These are phyloP conservation scores for Dicyrtoma fusca DNA, from an alignment of 2,888 invertebrate genomes.

Conservation along the genomic window DNA sequence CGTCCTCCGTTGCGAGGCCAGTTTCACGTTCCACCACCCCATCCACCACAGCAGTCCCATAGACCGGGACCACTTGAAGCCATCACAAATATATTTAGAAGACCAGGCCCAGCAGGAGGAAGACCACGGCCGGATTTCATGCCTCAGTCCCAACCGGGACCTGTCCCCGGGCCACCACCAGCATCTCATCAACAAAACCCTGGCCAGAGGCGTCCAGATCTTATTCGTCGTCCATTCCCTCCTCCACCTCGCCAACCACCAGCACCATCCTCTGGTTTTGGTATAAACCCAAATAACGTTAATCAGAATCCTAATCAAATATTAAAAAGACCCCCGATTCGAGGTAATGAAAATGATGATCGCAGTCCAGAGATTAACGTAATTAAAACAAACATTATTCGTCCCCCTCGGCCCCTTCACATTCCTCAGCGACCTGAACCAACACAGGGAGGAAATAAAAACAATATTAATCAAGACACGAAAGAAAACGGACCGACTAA, in stretches of 20 bases:
- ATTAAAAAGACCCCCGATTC: not conserved
- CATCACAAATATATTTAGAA: slow-evolving; percentile 48
- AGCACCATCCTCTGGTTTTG: slow-evolving; percentile 3
- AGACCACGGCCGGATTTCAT: slow-evolving; percentile 17
- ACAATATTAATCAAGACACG: no score
- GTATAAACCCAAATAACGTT: not conserved
- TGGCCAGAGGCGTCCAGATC: slow-evolving; percentile 13
- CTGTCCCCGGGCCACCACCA: slow-evolving; percentile 16
- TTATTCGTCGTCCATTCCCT: slow-evolving; percentile 20
- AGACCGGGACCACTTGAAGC: slow-evolving; percentile 49
- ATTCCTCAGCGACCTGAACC: slow-evolving; percentile 11
- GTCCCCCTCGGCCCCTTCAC: slow-evolving; percentile 19
- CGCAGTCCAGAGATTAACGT: not conserved
- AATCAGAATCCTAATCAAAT: slow-evolving; percentile 5
- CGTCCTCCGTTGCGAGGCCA: slow-evolving; percentile 18
- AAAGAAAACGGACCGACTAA: not conserved
- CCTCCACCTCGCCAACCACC: not conserved
- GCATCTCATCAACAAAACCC: not conserved
- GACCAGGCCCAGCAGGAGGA: slow-evolving; percentile 37
- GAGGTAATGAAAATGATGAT: slow-evolving; percentile 9
- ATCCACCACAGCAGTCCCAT: slow-evolving; percentile 32
- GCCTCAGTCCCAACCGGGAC: slow-evolving; percentile 1
- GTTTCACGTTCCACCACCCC: slow-evolving; percentile 12
- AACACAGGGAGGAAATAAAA: no score
- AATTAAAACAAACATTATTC: slow-evolving; percentile 22